Evolutionary conservation across 2,888 invertebrate genomes (phyloP).

Genomic region (Caenorhabditis sp.): DNA sequence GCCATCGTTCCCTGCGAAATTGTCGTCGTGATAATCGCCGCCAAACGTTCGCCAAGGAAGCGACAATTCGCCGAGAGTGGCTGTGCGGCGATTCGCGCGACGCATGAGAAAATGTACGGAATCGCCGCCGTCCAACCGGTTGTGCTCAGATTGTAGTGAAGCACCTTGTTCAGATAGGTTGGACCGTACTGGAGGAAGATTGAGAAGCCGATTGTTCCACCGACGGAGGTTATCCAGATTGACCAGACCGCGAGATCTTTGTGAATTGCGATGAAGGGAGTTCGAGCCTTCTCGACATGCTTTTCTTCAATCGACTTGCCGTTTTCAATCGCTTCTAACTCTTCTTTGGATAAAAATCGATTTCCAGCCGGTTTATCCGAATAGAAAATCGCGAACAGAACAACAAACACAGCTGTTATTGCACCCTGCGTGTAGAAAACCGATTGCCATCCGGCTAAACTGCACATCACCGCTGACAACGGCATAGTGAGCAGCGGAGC

Average conservation of each 20-base stretch:
- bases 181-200: conserved; percentile 47
- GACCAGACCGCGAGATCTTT: conserved; percentile 39
- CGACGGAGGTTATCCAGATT: conserved; percentile 43
- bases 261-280: conserved; percentile 36
- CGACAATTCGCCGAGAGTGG: conserved; percentile 40
- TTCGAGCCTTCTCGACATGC: conserved; percentile 39
- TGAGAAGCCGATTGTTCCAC: conserved; percentile 45
- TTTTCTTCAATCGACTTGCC: conserved; percentile 44
- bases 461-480: conserved; percentile 40
- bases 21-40: conserved; percentile 40
- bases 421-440: conserved; percentile 46
- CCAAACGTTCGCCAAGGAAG: conserved; percentile 44
- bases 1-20: conserved; percentile 46
- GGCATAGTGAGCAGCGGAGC: conserved; percentile 53
- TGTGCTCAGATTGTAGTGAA: conserved; percentile 41
- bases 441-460: conserved; percentile 39
- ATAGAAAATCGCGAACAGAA: conserved; percentile 39
- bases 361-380: conserved; percentile 35
- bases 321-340: conserved; percentile 32
- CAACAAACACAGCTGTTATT: conserved; percentile 35
- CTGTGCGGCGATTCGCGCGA: conserved; percentile 40
- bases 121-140: conserved; percentile 47
- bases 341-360: conserved; percentile 19
- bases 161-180: conserved; percentile 43
- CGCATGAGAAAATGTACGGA: conserved; percentile 43